Base-by-base conservation (phyloP, 53 echinoderm and acorn worm genomes). In the Hippasteria phrygiana region DNA sequence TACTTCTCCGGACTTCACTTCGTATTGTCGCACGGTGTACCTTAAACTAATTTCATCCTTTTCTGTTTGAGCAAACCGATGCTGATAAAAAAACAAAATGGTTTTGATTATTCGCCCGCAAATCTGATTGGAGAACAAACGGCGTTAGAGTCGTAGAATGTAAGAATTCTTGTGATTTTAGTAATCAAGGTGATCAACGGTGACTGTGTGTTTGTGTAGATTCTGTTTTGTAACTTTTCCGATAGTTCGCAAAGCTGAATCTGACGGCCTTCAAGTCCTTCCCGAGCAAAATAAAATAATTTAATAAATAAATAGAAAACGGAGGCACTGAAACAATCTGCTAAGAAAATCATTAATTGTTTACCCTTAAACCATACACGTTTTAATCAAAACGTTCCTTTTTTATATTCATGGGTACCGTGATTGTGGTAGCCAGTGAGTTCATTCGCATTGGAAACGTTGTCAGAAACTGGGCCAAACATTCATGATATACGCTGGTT, bases 41-140 rank as follows among this genome's bases (percentile, higher is more conserved):
- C 36, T 46, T 43, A 63, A 63, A 82, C 66, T 42, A 82, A 82
- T 63, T 82, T 73, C 73, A n/a, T 34, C 6, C n/a, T n/a, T n/a
- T 66, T 43, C 26, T 82, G 26, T 80, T 80, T 80, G 66, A 64
- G 82, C 64, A 43, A 48, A 43, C 82, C 82, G 80, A 80, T 63
- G 53, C 32, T 20, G 12, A 80, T 29, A 41, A 4, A 62, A 24
- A 41, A 43, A 41, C n/a, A 73, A 73, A 16, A 26, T 29, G 29
- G 41, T 65, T 63, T 82, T 82, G 64, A 64, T 65, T 66, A 64
- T 63, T 43, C 32, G 27, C 43, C 81, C 17, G 45, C 37, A 62
- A 65, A 82, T 82, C 35, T 82, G 80, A 80, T 80, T 62, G 82
- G 29, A 82, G 46, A 34, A 64, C 33, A 82, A 59, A 29, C 24